Percentiles rank a stretch among this genome's conserved stretches.
phyloP scores from a whole-genome alignment of 2,888 invertebrate genomes.

The Alviniconcha strummeri region DNA sequence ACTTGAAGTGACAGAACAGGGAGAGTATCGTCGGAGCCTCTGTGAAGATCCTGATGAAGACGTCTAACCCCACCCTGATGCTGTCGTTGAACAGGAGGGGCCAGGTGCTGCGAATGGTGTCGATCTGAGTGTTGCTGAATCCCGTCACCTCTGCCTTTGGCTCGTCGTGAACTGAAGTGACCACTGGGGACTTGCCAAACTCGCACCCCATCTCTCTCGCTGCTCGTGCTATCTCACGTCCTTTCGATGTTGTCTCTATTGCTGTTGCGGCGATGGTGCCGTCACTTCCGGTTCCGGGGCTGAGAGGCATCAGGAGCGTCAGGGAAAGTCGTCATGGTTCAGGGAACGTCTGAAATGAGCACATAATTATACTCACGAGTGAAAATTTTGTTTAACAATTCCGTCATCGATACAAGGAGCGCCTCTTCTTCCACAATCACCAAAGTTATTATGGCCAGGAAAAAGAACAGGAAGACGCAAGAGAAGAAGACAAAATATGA shows the following conservation, averaged over 20 bases:
- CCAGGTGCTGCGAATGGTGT: conserved; percentile 65
- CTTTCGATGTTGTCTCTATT: neutral
- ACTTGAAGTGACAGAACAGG: conserved; percentile 56
- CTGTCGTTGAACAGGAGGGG: conserved; percentile 55
- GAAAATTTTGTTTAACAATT: no score
- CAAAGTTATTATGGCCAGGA: no score
- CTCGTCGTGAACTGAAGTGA: conserved; percentile 43
- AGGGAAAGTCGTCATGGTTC: neutral
- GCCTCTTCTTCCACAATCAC: no score
- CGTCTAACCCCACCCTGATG: conserved; percentile 49
- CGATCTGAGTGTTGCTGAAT: conserved; percentile 61
- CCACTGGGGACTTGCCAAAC: conserved; percentile 51
- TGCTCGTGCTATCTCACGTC: neutral
- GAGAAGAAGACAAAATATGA: no score
- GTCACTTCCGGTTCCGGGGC: neutral
- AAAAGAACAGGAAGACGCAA: no score
- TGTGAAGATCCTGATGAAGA: conserved; percentile 56
- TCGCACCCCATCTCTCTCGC: conserved; percentile 58
- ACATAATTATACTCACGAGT: no score
- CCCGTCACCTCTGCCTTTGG: conserved; percentile 42
- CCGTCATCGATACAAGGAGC: no score
- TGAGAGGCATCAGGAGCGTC: neutral
- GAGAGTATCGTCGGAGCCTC: conserved; percentile 54
- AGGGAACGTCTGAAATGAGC: neutral
- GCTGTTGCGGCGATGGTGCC: neutral